These are phyloP conservation scores for Cyclophora albipunctata DNA, from an alignment of 2,888 invertebrate species.

Conservation along the genomic window DNA sequence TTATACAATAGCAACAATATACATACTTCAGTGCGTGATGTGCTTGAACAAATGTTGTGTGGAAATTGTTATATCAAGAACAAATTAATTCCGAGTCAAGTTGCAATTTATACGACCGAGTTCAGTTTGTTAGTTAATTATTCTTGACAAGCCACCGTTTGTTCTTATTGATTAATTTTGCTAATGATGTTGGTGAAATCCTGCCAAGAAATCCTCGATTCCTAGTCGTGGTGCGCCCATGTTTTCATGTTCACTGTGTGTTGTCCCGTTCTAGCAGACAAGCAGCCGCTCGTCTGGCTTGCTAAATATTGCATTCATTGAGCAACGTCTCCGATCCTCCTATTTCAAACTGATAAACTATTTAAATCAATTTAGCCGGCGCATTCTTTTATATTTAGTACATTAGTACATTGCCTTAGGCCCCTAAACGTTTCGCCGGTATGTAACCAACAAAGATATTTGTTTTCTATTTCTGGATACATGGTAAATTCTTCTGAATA, in stretches of 20 bases:
- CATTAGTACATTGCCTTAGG: constrained; percentile 26
- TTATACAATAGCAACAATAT: no score
- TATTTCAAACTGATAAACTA: constrained; percentile 23
- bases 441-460: constrained; percentile 10
- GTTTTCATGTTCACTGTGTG: constrained; percentile 26
- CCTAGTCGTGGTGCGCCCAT: constrained; percentile 31
- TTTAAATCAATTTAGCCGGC: constrained; percentile 17
- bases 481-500: constrained; percentile 29
- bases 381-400: constrained; percentile 13
- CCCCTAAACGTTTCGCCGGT: constrained; percentile 13
- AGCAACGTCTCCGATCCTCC: constrained; percentile 28
- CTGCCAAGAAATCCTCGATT: constrained; percentile 27
- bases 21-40: constrained; percentile 14
- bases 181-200: constrained; percentile 17
- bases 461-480: constrained; percentile 29
- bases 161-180: constrained; percentile 1
- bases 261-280: constrained; percentile 27
- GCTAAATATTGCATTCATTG: constrained; percentile 43
- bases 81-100: constrained; percentile 3
- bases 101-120: no score
- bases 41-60: constrained; percentile 17
- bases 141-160: no score
- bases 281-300: constrained; percentile 22
- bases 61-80: constrained; percentile 12
- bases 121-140: no score